Percentiles rank a stretch among this genome's conserved stretches.
phyloP scores from a whole-genome alignment of 30 jellyfish, hydroid and myxozoan genomes.

The Aurelia coerulea region DNA sequence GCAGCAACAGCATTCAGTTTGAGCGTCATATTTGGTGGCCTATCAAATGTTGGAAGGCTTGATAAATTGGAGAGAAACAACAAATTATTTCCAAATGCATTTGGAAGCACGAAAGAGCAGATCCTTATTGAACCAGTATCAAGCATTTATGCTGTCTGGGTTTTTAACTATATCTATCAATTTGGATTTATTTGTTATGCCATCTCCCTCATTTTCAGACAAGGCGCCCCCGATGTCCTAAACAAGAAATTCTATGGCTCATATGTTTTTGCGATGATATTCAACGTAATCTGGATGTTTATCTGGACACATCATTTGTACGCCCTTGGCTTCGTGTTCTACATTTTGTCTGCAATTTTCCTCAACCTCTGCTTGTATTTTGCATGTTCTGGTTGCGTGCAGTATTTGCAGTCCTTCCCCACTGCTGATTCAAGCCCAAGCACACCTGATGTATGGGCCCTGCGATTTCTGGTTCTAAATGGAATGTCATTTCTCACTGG shows the following conservation, averaged over 20 bases:
- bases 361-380: constrained; percentile 34
- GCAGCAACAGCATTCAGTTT: constrained; percentile 6
- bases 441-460: constrained; percentile 20
- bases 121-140: constrained; percentile 21
- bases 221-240: constrained; percentile 32
- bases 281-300: constrained; percentile 50
- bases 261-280: constrained; percentile 9
- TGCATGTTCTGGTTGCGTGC: constrained; percentile 20
- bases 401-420: constrained; percentile 4
- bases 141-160: constrained; percentile 25
- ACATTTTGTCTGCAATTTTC: constrained; percentile 32
- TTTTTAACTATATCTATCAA: constrained; percentile 33
- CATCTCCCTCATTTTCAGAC: constrained; percentile 18
- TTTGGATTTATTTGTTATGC: constrained; percentile 24
- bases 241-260: constrained; percentile 28
- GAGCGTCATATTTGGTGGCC: constrained; percentile 36
- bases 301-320: constrained; percentile 25
- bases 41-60: constrained; percentile 37
- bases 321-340: constrained; percentile 51
- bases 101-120: neutral
- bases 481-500: constrained; percentile 55
- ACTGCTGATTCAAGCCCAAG: constrained; percentile 10
- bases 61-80: neutral
- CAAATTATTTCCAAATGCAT: constrained; percentile 37
- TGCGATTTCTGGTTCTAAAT: constrained; percentile 26